These are phyloP conservation scores for Seriola rivoliana DNA, from an alignment of 2,113 vertebrate genomes.

Conservation along the genomic window DNA sequence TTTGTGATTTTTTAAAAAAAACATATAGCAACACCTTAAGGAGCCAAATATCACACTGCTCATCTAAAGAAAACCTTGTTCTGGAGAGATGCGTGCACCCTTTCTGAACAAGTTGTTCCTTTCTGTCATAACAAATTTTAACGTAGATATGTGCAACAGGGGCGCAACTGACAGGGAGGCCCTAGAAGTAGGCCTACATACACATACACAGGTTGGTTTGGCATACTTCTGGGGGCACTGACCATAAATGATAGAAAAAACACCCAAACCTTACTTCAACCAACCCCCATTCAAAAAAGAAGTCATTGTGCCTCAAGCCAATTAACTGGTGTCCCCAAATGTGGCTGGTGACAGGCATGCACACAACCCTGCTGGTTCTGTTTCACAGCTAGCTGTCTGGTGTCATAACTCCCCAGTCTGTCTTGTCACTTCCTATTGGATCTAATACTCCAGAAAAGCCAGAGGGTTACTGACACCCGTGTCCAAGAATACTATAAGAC, in stretches of 20 bases:
- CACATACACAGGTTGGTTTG: neutral
- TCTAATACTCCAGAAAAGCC: conserved; percentile 41
- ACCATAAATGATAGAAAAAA: neutral
- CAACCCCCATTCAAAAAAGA: conserved; percentile 1
- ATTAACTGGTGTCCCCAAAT: neutral
- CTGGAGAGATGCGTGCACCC: conserved; percentile 11
- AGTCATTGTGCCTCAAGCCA: neutral
- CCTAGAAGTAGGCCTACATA: neutral
- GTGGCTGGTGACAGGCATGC: neutral
- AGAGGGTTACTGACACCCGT: conserved; percentile 29
- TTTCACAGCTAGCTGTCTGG: conserved; percentile 40
- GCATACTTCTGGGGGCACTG: neutral
- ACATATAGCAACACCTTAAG: neutral
- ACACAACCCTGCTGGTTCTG: conserved; percentile 30
- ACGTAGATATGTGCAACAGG: conserved; percentile 9
- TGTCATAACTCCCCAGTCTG: conserved; percentile 35
- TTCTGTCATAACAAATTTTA: conserved; percentile 41
- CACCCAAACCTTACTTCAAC: neutral
- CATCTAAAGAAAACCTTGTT: neutral
- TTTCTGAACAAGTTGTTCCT: conserved; percentile 38
- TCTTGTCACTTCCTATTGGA: conserved; percentile 51
- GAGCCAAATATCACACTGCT: conserved; percentile 11
- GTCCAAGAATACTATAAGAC: conserved; percentile 21
- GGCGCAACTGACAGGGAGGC: conserved; percentile 4
- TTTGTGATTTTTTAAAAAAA: neutral